Conservation (phyloP, 2,888 invertebrate genomes). For the Lymantria monacha region DNA sequence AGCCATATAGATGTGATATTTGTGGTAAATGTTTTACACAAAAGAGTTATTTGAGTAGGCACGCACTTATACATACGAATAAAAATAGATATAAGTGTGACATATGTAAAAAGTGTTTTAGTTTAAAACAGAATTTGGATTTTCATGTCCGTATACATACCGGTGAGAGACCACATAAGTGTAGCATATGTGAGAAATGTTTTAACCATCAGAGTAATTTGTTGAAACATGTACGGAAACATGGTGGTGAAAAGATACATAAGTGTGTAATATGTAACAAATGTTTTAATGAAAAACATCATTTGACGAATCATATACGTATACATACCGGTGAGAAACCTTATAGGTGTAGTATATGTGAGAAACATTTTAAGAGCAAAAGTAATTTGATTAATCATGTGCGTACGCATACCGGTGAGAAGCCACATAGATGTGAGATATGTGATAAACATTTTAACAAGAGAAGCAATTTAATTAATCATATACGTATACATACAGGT, state of each 20-base stretch:
- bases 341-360: slow-evolving; percentile 1
- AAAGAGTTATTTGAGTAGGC: neutral
- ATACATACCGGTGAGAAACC: slow-evolving; percentile 3
- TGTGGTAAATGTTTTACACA: neutral
- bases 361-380: neutral
- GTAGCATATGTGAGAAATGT: neutral
- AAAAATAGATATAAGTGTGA: slow-evolving; percentile 1
- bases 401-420: neutral
- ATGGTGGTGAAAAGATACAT: neutral
- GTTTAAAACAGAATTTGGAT: neutral
- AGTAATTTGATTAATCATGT: neutral
- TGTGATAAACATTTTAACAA: neutral
- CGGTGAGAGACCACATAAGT: neutral
- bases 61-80: neutral
- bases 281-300: neutral
- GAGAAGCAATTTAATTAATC: neutral
- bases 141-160: neutral
- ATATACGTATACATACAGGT: neutral
- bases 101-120: slow-evolving; percentile 1
- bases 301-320: neutral
- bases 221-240: neutral
- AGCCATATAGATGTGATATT: slow-evolving; percentile 5
- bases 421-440: neutral
- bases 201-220: neutral
- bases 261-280: neutral